Evolutionary conservation across 2,797 vertebrate species (phyloP).

Genomic region (Crocidura indochinensis): DNA sequence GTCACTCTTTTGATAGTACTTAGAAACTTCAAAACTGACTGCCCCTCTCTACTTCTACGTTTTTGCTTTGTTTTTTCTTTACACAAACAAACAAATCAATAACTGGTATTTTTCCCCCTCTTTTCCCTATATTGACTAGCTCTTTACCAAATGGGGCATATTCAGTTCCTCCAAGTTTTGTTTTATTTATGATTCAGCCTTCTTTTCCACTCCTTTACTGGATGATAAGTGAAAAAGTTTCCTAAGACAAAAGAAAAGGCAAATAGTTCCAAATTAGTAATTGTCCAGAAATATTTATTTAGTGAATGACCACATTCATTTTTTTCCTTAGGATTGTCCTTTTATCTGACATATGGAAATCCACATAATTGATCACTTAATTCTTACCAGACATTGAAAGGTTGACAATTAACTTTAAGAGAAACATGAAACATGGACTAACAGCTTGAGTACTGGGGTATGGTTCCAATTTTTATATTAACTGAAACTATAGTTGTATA

Average conservation of each 20-base stretch:
- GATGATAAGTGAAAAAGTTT: slow-evolving; percentile 4
- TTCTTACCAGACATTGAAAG: slow-evolving; percentile 47
- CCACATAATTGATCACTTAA: not conserved
- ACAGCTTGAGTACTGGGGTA: slow-evolving; percentile 57
- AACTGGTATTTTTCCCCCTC: not conserved
- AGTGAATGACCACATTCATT: not conserved
- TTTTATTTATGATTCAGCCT: not conserved
- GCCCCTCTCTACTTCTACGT: not conserved
- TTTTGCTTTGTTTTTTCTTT: slow-evolving; percentile 13
- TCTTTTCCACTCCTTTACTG: slow-evolving; percentile 18
- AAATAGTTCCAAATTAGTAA: slow-evolving; percentile 18
- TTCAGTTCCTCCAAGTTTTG: not conserved
- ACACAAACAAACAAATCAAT: not conserved
- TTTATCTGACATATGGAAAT: slow-evolving; percentile 33
- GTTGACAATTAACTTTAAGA: slow-evolving; percentile 73
- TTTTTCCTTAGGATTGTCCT: not conserved
- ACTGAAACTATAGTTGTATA: slow-evolving; percentile 56
- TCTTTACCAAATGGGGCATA: not conserved
- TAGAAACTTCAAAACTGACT: not conserved
- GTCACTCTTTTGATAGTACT: not conserved
- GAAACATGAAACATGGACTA: slow-evolving; percentile 52
- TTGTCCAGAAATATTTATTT: not conserved
- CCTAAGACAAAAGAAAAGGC: not conserved
- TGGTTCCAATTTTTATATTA: slow-evolving; percentile 54
- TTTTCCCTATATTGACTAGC: not conserved